Conservation (phyloP, 2,797 vertebrate species). For the Catostomus latipinnis region DNA sequence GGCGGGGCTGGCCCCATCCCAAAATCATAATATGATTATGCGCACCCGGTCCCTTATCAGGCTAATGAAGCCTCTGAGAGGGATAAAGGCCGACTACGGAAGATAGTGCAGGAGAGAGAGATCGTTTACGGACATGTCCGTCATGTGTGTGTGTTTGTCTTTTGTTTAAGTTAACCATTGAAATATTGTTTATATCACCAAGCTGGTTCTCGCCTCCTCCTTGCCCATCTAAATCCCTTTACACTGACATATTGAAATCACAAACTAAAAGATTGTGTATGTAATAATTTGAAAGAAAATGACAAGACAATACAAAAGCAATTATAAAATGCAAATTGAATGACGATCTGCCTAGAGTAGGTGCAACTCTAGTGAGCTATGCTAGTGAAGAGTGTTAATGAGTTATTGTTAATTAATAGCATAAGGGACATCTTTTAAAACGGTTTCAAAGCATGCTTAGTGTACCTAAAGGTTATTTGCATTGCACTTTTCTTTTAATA, state of each 20-base stretch:
- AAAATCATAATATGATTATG: no score
- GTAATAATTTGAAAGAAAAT: slow-evolving; percentile 26
- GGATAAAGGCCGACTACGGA: no score
- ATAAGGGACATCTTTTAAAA: slow-evolving; percentile 4
- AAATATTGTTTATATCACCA: no score
- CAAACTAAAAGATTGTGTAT: slow-evolving; percentile 19
- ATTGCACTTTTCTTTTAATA: not conserved
- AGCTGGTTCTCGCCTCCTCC: no score
- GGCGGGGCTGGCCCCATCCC: no score
- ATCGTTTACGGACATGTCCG: no score
- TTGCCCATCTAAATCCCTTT: no score
- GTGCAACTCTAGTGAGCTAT: not conserved
- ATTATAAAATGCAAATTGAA: slow-evolving; percentile 56
- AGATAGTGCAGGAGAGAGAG: no score
- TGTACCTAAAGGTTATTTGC: not conserved
- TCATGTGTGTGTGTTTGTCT: no score
- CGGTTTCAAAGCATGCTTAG: not conserved
- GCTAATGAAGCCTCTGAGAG: no score
- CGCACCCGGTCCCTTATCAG: no score
- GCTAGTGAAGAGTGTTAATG: not conserved
- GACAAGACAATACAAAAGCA: slow-evolving; percentile 45
- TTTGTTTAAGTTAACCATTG: no score
- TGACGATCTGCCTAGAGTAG: slow-evolving; percentile 4
- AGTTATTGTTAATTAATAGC: not conserved
- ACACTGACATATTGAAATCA: slow-evolving; percentile 10